Evolutionary conservation across 2,797 vertebrate species (phyloP), one percentile per base, ranked within the genome.

Genomic region (Onychomys torridus): DNA sequence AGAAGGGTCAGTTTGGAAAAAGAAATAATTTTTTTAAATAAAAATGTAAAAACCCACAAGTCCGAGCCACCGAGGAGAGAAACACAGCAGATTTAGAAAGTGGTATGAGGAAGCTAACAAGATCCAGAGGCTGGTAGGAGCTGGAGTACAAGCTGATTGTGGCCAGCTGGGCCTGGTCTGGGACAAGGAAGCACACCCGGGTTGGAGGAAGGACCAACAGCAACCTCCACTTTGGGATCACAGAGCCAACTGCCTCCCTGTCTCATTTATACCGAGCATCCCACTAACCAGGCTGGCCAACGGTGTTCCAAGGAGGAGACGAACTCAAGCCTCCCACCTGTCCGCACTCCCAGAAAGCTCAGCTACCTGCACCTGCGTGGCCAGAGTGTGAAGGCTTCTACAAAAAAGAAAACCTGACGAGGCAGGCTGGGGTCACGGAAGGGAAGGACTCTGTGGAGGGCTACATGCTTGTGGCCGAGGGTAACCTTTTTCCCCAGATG

Each of bases 1-100:
- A 92, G 46, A 93, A 81, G 65, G 57, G 27, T 75, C 55, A 34
- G 29, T 83, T 91, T 91, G 78, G 78, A 89, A 96, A 86, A 95
- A 82, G 75, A 93, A 94, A 94, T n/a, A 85, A 67, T 49, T 86
- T 85, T 73, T 73, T 86, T 25, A 67, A 67, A 86, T 69, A 86
- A 69, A 52, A 67, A 49, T 46, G n/a, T 86, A 25, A 85, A 92
- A 91, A 63, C 67, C 73, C 81, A 65, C 12, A 57, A 94, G 67
- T 94, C 73, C 77, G 91, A 84, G 29, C 76, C 65, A 57, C 77
- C 85, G 2, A 87, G n/a, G 34, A 81, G 69, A 61, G 27, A 61
- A 95, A 84, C 49, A 61, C 82, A 63, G 75, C 32, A 83, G 82
- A 78, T 52, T 8, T 75, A 65, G 34, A 94, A 77, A 83, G 73